Conservation (phyloP, 2,113 vertebrate genomes). For the Eulacestoma nigropectus region DNA sequence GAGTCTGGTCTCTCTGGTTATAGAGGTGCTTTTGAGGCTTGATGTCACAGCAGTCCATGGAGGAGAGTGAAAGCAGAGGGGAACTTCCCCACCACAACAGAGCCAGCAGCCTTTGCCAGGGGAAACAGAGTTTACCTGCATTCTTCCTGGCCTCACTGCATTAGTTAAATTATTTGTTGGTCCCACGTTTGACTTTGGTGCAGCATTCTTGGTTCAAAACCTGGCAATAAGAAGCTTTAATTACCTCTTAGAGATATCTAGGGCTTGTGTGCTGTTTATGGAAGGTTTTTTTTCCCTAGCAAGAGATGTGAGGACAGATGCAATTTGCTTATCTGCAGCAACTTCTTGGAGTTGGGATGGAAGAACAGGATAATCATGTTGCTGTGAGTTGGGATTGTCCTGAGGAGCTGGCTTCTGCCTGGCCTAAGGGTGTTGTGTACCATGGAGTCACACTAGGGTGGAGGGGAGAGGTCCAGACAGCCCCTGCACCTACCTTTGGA, state of each 20-base stretch:
- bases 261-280: neutral
- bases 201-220: neutral
- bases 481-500: neutral
- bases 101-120: neutral
- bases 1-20: neutral
- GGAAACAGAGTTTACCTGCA: neutral
- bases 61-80: neutral
- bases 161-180: neutral
- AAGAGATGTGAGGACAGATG: neutral
- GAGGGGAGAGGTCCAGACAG: neutral
- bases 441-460: neutral
- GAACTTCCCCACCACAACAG: neutral
- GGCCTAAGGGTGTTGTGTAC: neutral
- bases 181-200: neutral
- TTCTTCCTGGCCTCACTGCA: neutral
- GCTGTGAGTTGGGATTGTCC: neutral
- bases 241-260: neutral
- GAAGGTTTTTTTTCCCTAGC: neutral
- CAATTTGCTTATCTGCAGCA: neutral
- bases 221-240: neutral
- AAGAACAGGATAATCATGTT: neutral
- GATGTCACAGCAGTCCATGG: neutral
- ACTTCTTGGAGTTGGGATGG: neutral
- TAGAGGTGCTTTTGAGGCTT: neutral
- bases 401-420: neutral